These are phyloP conservation scores for Leptoclinus maculatus DNA, from an alignment of 2,797 vertebrate genomes.

Conservation along the genomic window DNA sequence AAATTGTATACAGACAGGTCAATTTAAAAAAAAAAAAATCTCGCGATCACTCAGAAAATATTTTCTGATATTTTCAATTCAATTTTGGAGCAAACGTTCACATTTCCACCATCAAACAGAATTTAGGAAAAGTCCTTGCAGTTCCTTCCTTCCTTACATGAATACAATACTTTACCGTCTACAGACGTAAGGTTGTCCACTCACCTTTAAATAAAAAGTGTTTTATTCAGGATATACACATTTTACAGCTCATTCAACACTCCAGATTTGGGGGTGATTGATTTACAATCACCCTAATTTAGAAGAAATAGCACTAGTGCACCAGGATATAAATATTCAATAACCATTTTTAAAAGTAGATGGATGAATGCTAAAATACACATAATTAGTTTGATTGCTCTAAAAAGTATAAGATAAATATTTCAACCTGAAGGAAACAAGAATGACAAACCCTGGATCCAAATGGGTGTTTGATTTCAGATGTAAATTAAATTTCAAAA, in stretches of 20 bases:
- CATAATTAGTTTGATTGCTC: neutral
- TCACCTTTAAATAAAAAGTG: neutral
- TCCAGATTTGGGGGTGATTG: neutral
- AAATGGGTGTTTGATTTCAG: slow-evolving; percentile 18
- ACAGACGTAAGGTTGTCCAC: too few relatives aligned
- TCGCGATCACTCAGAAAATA: neutral
- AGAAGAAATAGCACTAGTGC: neutral
- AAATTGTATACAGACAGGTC: neutral
- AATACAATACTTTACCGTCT: neutral
- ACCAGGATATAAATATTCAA: neutral
- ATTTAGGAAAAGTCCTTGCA: neutral
- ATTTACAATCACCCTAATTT: neutral
- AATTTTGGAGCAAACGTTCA: neutral
- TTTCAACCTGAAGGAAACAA: neutral
- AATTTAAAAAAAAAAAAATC: slow-evolving; percentile 8
- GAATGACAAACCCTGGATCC: neutral
- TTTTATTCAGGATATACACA: neutral
- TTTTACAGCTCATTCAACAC: slow-evolving; percentile 3
- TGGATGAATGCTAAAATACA: neutral
- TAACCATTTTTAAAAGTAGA: neutral
- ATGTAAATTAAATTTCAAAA: slow-evolving; percentile 6
- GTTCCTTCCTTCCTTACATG: too few relatives aligned
- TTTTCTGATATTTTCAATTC: neutral
- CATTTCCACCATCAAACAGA: neutral
- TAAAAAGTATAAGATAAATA: neutral